phyloP scores from a whole-genome alignment of 2,113 vertebrate genomes.

The Myotis brandtii region DNA sequence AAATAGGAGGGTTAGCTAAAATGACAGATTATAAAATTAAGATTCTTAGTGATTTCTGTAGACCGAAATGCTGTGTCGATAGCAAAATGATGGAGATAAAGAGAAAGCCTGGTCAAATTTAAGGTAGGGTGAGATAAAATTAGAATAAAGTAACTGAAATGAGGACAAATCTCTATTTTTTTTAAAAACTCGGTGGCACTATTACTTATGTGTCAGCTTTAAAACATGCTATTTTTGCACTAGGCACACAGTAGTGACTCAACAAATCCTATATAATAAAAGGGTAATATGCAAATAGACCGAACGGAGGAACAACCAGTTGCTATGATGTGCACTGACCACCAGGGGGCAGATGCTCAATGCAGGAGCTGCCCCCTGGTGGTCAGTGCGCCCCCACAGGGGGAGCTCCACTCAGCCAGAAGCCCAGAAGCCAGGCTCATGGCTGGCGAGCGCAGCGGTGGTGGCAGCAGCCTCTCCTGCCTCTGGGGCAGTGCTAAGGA shows the following conservation, averaged over 20 bases:
- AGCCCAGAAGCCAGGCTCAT: too few relatives aligned
- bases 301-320: too few relatives aligned
- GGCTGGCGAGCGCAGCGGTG: too few relatives aligned
- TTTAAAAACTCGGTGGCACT: not conserved
- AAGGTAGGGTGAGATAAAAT: not conserved
- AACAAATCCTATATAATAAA: not conserved
- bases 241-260: not conserved
- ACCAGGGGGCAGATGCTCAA: too few relatives aligned
- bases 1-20: not conserved
- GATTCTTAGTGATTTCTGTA: conserved; percentile 12
- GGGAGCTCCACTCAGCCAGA: too few relatives aligned
- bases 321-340: too few relatives aligned
- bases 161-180: not conserved
- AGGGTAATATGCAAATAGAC: too few relatives aligned
- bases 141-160: not conserved
- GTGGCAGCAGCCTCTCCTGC: too few relatives aligned
- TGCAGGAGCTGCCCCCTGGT: too few relatives aligned
- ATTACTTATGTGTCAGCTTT: not conserved
- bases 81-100: not conserved
- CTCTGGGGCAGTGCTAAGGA: too few relatives aligned
- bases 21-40: not conserved
- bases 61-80: not conserved
- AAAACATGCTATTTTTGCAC: not conserved
- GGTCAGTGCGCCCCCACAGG: too few relatives aligned
- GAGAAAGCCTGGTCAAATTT: not conserved